These are phyloP conservation scores for Neosilurus mollespiculum DNA, from an alignment of 2,797 vertebrate genomes.

Conservation along the genomic window DNA sequence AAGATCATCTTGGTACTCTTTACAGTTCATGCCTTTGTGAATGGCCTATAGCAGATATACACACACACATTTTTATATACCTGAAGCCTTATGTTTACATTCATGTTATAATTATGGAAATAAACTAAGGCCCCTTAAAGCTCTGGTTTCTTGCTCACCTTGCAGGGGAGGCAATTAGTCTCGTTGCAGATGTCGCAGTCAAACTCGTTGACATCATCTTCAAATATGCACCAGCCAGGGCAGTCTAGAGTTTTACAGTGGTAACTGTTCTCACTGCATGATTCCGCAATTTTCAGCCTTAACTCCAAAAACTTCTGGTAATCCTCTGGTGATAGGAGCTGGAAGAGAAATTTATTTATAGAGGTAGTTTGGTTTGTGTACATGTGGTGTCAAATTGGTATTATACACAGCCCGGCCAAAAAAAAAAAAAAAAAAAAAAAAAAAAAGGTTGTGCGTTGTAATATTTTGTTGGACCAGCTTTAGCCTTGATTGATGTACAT, in stretches of 20 bases:
- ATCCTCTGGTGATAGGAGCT: slow-evolving; percentile 80
- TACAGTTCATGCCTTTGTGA: slow-evolving; percentile 82
- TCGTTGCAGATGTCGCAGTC: slow-evolving; percentile 74
- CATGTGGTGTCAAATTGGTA: background rate
- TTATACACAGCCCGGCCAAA: background rate
- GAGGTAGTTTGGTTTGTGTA: background rate
- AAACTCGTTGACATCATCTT: slow-evolving; percentile 86
- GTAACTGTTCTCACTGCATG: slow-evolving; percentile 82
- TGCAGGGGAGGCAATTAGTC: slow-evolving; percentile 85
- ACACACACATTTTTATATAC: background rate
- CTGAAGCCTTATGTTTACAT: background rate
- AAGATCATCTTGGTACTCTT: slow-evolving; percentile 86
- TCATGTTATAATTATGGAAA: background rate
- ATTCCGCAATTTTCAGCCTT: slow-evolving; percentile 82
- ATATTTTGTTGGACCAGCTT: no score
- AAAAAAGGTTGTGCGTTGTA: no score
- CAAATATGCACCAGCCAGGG: slow-evolving; percentile 87
- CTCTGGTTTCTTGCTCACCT: slow-evolving; percentile 64
- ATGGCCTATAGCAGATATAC: slow-evolving; percentile 73
- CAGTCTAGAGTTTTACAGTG: slow-evolving; percentile 88
- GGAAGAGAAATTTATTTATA: background rate
- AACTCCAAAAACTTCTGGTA: slow-evolving; percentile 81
- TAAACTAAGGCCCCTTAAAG: background rate
- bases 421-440: no score
- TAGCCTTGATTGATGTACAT: no score